phyloP scores from a whole-genome alignment of 2,113 vertebrate genomes.

The Lepus europaeus region DNA sequence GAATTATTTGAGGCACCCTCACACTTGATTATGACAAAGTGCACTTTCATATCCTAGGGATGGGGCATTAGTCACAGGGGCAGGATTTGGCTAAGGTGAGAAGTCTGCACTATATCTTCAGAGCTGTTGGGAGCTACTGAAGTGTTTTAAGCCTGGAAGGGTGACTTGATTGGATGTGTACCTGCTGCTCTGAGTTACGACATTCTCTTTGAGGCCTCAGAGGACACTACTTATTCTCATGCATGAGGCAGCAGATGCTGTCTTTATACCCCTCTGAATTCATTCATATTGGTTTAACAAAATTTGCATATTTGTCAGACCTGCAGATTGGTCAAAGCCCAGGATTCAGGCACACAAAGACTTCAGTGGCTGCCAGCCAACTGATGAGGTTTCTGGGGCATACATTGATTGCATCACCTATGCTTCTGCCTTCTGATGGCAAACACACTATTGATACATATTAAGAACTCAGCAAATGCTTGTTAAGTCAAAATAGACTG shows the following conservation, averaged over 20 bases:
- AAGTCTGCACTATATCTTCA: not conserved
- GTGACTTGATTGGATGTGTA: not conserved
- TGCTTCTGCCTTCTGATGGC: not conserved
- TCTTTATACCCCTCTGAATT: not conserved
- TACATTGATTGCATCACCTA: not conserved
- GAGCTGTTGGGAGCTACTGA: not conserved
- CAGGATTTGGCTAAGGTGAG: not conserved
- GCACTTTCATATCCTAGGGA: not conserved
- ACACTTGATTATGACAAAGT: constrained; percentile 48
- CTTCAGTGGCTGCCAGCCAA: not conserved
- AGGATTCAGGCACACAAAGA: not conserved
- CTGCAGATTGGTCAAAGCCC: not conserved
- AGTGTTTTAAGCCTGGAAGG: not conserved
- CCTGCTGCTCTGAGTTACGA: not conserved
- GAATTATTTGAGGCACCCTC: constrained; percentile 55
- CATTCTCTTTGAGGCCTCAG: not conserved
- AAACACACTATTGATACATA: not conserved
- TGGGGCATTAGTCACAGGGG: constrained; percentile 48
- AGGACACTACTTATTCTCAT: not conserved
- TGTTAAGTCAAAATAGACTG: not conserved
- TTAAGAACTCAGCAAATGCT: not conserved
- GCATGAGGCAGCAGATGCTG: not conserved
- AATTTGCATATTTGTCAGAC: not conserved
- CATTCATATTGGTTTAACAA: not conserved
- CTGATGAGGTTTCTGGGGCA: not conserved